A percentile compares a stretch with the other conserved stretches of the same genome.
phyloP scores from a whole-genome alignment of 2,797 vertebrate genomes.

The Pithecia hirsuta region DNA sequence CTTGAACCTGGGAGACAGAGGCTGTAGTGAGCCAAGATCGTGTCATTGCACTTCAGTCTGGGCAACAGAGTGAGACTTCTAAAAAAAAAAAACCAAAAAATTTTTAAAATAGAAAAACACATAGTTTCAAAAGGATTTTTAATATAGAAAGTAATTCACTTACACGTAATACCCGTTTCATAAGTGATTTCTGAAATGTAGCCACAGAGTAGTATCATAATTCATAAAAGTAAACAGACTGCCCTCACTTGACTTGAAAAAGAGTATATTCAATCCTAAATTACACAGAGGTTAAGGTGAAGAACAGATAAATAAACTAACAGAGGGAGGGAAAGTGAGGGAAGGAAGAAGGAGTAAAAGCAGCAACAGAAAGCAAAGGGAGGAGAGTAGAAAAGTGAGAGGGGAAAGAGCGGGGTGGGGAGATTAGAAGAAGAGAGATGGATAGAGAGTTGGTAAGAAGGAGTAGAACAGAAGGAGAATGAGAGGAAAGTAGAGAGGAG shows the following conservation, averaged over 20 bases:
- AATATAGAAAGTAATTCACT: constrained; percentile 1
- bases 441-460: neutral
- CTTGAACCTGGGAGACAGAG: neutral
- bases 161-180: neutral
- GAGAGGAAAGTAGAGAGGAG: neutral
- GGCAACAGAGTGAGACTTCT: neutral
- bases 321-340: neutral
- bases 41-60: neutral
- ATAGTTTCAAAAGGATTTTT: constrained; percentile 34
- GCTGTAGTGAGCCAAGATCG: neutral
- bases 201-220: neutral
- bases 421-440: neutral
- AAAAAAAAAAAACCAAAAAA: neutral
- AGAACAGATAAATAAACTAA: constrained; percentile 36
- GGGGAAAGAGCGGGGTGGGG: neutral
- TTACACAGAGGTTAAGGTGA: constrained; percentile 15
- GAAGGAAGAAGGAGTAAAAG: neutral
- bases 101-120: constrained; percentile 1
- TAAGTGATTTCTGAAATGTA: constrained; percentile 40
- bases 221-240: neutral
- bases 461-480: neutral
- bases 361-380: neutral
- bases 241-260: neutral
- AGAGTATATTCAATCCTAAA: neutral
- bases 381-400: neutral